These are phyloP conservation scores for Drosophila pseudotakahashii DNA, from an alignment of 2,888 invertebrate species.

Conservation along the genomic window DNA sequence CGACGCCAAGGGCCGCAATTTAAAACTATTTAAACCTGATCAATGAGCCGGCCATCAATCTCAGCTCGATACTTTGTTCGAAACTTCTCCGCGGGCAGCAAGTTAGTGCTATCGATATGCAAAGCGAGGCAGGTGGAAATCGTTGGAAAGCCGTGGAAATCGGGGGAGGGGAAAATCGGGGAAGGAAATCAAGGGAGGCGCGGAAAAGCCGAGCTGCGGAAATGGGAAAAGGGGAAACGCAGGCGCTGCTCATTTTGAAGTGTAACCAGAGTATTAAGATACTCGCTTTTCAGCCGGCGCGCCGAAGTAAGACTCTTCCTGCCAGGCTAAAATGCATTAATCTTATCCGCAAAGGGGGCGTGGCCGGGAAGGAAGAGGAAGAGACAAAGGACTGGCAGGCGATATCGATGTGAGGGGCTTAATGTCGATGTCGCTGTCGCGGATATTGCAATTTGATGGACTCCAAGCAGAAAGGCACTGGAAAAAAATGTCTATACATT, in stretches of 20 bases:
- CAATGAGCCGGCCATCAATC: constrained; percentile 63
- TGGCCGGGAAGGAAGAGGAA: constrained; percentile 1
- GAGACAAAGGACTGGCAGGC: constrained; percentile 45
- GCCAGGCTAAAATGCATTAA: constrained; percentile 69
- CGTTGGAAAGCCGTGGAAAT: not conserved
- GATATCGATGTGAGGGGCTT: constrained; percentile 49
- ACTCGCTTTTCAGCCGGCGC: constrained; percentile 36
- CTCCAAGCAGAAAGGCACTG: constrained; percentile 18
- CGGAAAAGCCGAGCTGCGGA: constrained; percentile 1
- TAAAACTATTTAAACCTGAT: constrained; percentile 52
- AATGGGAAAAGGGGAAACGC: not conserved
- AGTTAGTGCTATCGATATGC: constrained; percentile 64
- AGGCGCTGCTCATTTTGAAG: constrained; percentile 59
- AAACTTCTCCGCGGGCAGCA: constrained; percentile 55
- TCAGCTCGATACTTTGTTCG: constrained; percentile 44
- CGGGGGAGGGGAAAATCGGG: not conserved
- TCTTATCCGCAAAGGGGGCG: constrained; percentile 43
- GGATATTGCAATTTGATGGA: constrained; percentile 77
- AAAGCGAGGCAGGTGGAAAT: constrained; percentile 30
- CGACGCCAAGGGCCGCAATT: constrained; percentile 26
- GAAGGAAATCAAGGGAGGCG: not conserved
- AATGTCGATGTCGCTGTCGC: constrained; percentile 62
- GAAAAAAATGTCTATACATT: not conserved
- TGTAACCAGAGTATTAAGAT: constrained; percentile 75
- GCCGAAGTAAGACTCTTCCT: constrained; percentile 17